These are phyloP conservation scores for Zaprionus tsacasi DNA, from an alignment of 1,140 invertebrate species.

Conservation along the genomic window DNA sequence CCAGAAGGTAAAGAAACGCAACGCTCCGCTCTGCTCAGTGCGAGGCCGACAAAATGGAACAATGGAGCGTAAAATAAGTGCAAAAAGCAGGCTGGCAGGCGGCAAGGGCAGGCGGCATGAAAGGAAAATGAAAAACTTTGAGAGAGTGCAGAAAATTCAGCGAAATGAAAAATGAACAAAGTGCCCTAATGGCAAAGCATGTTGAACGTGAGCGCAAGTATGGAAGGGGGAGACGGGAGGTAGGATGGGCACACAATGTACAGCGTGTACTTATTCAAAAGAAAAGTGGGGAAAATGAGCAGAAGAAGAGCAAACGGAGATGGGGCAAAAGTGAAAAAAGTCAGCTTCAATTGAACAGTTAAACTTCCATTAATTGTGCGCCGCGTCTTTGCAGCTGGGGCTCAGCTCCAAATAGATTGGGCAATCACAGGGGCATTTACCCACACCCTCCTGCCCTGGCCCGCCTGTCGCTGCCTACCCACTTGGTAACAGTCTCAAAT, in stretches of 20 bases:
- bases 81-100: conserved; percentile 58
- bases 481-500: conserved; percentile 77
- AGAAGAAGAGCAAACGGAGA: conserved; percentile 10
- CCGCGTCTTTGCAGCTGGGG: conserved; percentile 47
- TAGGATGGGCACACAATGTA: conserved; percentile 39
- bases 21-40: conserved; percentile 44
- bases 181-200: conserved; percentile 72
- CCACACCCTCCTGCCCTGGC: neutral
- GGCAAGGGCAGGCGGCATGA: conserved; percentile 31
- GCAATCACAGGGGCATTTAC: neutral
- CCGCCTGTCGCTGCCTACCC: conserved; percentile 33
- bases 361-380: conserved; percentile 83
- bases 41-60: conserved; percentile 78
- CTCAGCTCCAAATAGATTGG: neutral
- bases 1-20: conserved; percentile 58
- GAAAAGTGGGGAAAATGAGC: conserved; percentile 15
- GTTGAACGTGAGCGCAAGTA: neutral
- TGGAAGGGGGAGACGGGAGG: conserved; percentile 1
- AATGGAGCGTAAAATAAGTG: conserved; percentile 83
- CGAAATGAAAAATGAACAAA: conserved; percentile 83
- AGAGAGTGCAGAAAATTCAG: conserved; percentile 68
- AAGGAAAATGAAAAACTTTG: conserved; percentile 72
- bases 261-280: conserved; percentile 74
- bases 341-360: conserved; percentile 83
- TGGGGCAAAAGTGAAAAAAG: conserved; percentile 47